Evolutionary conservation across 2,797 vertebrate genomes (phyloP), one percentile per base, ranked within the genome.

Genomic region (Tarsius wallacei): DNA sequence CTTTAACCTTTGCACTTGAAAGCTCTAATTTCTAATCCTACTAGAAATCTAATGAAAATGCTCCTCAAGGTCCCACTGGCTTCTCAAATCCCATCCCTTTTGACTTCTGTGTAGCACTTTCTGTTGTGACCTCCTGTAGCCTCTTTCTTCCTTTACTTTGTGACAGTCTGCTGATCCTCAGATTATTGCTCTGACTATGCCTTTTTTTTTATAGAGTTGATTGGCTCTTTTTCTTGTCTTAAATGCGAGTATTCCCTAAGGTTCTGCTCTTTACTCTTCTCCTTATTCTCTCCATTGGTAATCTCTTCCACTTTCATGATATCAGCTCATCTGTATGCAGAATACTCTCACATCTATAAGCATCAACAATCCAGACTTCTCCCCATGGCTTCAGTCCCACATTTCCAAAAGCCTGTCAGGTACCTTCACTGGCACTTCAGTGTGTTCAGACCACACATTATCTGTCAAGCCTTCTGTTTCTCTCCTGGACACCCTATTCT

Each of bases 181-280:
- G 33, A 55, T 95, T 59, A 47, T n/a, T 90, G 57, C 47, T 88
- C 61, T 92, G 61, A 63, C 70, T 15, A 0, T 17, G 36, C 17
- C 49, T 68, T 36, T 66, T 76, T 74, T 59, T 42, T 2, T 68
- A 83, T n/a, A n/a, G 74, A 36, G 12, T 42, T 47, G 1, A 86
- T 76, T 70, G 53, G 21, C 55, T 47, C 90, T 82, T 87, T 73
- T 33, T 66, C 71, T 94, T 74, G 42, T 63, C 53, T 82, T 63
- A 11, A 90, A 17, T 36, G 68, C 12, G 85, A 73, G 53, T 59
- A 21, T 89, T 74, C 64, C 85, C 78, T 24, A 12, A 76, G 77
- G 51, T 61, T 91, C 93, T 80, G 36, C 73, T 81, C 90, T 93
- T 93, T 92, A 84, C 71, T 31, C 7, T 82, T 71, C 22, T 87